Base-by-base conservation (phyloP, 2,888 invertebrate species). In the Dolichomitus sp. region DNA sequence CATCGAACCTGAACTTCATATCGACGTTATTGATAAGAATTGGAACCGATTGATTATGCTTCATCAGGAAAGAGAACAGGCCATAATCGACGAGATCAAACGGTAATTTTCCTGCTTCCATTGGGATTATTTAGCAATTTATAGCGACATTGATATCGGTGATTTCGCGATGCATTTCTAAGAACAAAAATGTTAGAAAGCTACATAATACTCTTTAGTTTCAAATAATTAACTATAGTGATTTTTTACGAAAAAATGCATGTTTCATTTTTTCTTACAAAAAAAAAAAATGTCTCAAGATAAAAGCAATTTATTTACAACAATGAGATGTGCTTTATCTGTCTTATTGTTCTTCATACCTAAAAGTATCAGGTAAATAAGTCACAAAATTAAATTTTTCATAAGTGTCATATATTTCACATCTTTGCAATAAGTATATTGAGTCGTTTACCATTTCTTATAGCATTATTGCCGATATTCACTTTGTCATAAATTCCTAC, bases 21-120 rank as follows among this genome's bases (percentile, higher is more conserved):
- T 98, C 6, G 98, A 98, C 81, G 96, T 97, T 77, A 95, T 99
- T 84, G 98, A 99, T 89, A 97, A 98, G 92, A 96, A 96, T 90
- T 99, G 98, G 98, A 96, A 97, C 93, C 96, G 97, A 72, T 95
- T 99, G 91, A 96, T 98, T 94, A 96, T 97, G 93, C 97, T 98
- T 37, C 97, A 98, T 92, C 97, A 98, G 93, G 99, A 99, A 94
- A 95, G 98, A 80, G 99, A 99, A 93, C 95, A 97, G 81, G 97
- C 98, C 84, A 96, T 99, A 76, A 96, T 97, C 89, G 98, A 99
- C 90, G 99, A 99, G 94, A 97, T 98, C 87, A 96, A 98, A 89
- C 95, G 98, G 91, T 94, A 86, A 80, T 27, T 54, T 54, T 54
- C 4, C 1, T 54, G 12, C 2, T 12, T 54, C 1, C 27, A 11